Base-by-base conservation (phyloP, 2,797 vertebrate species). In the Myripristis murdjan region DNA sequence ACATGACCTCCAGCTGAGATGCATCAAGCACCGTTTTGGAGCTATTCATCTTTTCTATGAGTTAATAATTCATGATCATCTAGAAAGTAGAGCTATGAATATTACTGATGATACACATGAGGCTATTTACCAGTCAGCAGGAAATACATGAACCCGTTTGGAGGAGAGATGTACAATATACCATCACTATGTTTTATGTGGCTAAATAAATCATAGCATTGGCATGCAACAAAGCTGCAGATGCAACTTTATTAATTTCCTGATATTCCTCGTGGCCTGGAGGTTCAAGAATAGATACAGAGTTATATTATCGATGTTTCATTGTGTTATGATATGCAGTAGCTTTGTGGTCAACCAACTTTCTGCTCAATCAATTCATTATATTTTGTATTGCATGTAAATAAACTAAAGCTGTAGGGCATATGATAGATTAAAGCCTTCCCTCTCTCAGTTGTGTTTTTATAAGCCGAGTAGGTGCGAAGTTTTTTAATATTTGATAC, bases 21-120 rank as follows among this genome's bases (percentile, higher is more conserved):
- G 64, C 82, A 88, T 92, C 87, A 90, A 87, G 79, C 70, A 86
- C 69, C 64, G 46, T 86, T 93, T 90, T 87, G 79, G 65, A 83
- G 73, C 83, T 44, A 90, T 93, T 92, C 81, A 84, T 92, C 87
- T 91, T 91, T 84, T 84, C 82, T 65, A 74, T 67, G 64, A 79
- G 79, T 93, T 91, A 92, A 93, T 93, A 93, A 93, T 93, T 93
- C 86, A 93, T 92, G 83, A 90, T 91, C 85, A 89, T 89, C 81
- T 72, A 74, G 85, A 90, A 92, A 89, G 86, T 87, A 82, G 84
- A 87, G 86, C 87, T 82, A 88, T 91, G 90, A 92, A 93, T 90
- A 90, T 92, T 91, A 89, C 88, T 91, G 90, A 91, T 88, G 88
- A 91, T 91, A 85, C 92, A 92, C 91, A 91, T 75, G 91, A 92